Evolutionary conservation across 1,140 invertebrate genomes (phyloP).

Genomic region (Macrocentrus cingulum): DNA sequence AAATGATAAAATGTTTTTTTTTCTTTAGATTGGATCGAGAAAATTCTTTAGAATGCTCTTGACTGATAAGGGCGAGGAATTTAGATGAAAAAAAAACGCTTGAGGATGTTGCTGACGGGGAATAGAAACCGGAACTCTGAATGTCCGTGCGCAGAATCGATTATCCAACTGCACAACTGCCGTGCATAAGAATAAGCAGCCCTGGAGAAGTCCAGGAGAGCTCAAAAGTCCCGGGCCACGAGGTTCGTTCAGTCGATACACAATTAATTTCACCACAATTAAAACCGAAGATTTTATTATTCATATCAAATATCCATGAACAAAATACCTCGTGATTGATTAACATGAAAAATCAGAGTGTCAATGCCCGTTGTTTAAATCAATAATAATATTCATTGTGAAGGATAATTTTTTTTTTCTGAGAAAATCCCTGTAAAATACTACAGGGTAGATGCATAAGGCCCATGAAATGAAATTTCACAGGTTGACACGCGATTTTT

Average conservation of each 20-base stretch:
- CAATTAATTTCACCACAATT: background rate
- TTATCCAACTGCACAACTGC: conserved; percentile 39
- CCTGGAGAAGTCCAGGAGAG: conserved; percentile 8
- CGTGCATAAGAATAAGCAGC: conserved; percentile 43
- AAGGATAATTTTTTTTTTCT: no score
- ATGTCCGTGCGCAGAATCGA: conserved; percentile 48
- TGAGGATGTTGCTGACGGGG: conserved; percentile 19
- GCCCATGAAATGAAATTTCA: no score
- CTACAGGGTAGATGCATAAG: no score
- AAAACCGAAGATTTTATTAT: background rate
- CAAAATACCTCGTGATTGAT: no score
- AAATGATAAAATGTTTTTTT: no score
- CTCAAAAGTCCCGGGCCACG: conserved; percentile 9
- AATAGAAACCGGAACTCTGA: conserved; percentile 53
- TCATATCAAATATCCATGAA: background rate
- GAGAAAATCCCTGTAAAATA: no score
- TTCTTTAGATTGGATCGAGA: no score
- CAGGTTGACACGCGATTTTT: no score
- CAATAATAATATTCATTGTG: no score
- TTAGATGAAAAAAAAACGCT: background rate
- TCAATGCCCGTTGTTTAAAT: no score
- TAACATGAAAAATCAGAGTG: no score
- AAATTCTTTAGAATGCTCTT: no score
- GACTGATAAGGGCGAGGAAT: background rate
- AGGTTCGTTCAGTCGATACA: background rate